phyloP scores from a whole-genome alignment of 2,888 invertebrate genomes.

The Spilosoma lubricipeda region DNA sequence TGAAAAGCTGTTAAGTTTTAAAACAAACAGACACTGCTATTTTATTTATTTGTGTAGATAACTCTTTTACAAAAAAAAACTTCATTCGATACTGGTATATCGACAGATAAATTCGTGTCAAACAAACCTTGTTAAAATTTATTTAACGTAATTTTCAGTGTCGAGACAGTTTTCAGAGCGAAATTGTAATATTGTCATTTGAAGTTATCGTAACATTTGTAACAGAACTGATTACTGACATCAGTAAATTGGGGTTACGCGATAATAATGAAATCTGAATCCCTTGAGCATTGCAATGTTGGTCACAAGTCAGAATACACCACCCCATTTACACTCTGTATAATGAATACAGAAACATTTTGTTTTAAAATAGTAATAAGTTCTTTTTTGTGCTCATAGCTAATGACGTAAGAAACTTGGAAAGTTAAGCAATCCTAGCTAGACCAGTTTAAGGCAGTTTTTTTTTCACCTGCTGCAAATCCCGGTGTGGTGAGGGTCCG shows the following conservation, averaged over 20 bases:
- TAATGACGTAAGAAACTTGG: no score
- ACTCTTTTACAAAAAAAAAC: no score
- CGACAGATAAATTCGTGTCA: not conserved
- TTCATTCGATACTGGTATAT: not conserved
- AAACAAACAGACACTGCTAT: no score
- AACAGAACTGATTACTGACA: not conserved
- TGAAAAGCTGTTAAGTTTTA: no score
- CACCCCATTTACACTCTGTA: not conserved
- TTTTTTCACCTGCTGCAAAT: no score
- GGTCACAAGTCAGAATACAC: not conserved
- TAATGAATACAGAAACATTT: not conserved
- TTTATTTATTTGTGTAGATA: no score
- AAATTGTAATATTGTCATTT: not conserved
- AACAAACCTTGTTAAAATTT: not conserved
- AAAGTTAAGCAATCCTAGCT: no score
- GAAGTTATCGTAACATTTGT: not conserved
- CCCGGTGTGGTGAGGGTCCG: no score
- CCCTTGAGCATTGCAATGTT: not conserved
- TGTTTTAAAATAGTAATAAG: not conserved
- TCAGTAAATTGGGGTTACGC: not conserved
- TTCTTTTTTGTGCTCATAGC: no score
- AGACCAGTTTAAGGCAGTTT: no score
- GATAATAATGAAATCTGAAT: not conserved
- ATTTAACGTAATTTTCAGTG: not conserved
- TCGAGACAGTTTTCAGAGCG: not conserved